Percentiles rank a stretch among this genome's conserved stretches.
Evolutionary conservation across 2,797 vertebrate species (phyloP).

Genomic region (Syngnathus rostellatus): DNA sequence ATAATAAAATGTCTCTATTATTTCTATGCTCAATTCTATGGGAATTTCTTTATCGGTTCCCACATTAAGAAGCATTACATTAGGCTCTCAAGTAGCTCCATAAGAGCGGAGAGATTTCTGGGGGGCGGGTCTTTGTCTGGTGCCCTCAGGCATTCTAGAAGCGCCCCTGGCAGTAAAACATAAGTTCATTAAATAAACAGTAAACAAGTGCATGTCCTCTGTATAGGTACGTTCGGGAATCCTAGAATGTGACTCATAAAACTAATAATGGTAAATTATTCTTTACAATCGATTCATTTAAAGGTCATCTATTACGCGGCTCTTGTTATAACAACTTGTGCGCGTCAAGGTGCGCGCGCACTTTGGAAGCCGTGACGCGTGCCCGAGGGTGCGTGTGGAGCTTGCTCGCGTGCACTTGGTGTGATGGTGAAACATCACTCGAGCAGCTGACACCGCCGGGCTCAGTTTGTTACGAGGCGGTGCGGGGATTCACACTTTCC

Average conservation of each 20-base stretch:
- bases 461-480: slow-evolving; percentile 19
- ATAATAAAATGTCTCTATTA: too few relatives aligned
- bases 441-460: slow-evolving; percentile 5
- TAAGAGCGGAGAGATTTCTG: too few relatives aligned
- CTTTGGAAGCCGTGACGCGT: slow-evolving; percentile 30
- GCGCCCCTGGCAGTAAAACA: neutral
- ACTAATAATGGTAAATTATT: neutral
- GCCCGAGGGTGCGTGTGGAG: neutral
- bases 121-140: too few relatives aligned
- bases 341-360: slow-evolving; percentile 17
- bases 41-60: too few relatives aligned
- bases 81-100: too few relatives aligned
- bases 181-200: neutral
- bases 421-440: neutral
- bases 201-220: neutral
- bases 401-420: slow-evolving; percentile 29
- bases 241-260: neutral
- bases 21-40: too few relatives aligned
- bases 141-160: neutral
- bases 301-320: neutral
- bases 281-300: neutral
- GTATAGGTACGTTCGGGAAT: neutral
- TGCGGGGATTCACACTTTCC: slow-evolving; percentile 50
- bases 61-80: too few relatives aligned
- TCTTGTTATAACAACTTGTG: slow-evolving; percentile 1